Evolutionary conservation across 2,113 vertebrate species (phyloP).

Genomic region (Hymenochirus boettgeri): DNA sequence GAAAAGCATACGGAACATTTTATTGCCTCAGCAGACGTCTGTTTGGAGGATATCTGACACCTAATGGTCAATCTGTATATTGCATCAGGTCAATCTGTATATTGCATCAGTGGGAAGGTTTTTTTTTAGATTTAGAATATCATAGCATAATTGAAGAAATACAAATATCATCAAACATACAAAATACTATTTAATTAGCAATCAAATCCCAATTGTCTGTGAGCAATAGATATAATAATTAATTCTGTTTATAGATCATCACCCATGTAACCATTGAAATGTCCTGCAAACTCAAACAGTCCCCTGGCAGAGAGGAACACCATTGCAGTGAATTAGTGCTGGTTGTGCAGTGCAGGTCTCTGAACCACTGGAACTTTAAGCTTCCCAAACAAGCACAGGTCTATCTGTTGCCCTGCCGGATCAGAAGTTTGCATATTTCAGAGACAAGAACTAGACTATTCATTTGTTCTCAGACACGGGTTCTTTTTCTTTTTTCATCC

Average conservation of each 20-base stretch:
- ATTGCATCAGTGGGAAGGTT: too few species aligned
- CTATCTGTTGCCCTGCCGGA: too few species aligned
- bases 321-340: too few species aligned
- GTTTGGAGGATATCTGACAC: neutral
- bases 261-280: neutral
- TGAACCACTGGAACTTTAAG: too few species aligned
- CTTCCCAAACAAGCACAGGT: too few species aligned
- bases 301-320: too few species aligned
- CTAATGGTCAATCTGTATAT: neutral
- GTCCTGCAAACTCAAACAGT: neutral
- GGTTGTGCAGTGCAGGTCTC: too few species aligned
- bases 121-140: too few species aligned
- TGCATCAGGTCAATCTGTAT: neutral
- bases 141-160: neutral
- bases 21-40: neutral
- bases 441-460: neutral
- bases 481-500: constrained; percentile 44
- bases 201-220: neutral
- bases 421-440: neutral
- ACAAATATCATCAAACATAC: neutral
- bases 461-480: too few species aligned
- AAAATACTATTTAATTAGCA: neutral
- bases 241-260: neutral
- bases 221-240: neutral
- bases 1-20: neutral